Conservation (phyloP, 1,140 invertebrate genomes). For the Andrena cerasifolii region DNA sequence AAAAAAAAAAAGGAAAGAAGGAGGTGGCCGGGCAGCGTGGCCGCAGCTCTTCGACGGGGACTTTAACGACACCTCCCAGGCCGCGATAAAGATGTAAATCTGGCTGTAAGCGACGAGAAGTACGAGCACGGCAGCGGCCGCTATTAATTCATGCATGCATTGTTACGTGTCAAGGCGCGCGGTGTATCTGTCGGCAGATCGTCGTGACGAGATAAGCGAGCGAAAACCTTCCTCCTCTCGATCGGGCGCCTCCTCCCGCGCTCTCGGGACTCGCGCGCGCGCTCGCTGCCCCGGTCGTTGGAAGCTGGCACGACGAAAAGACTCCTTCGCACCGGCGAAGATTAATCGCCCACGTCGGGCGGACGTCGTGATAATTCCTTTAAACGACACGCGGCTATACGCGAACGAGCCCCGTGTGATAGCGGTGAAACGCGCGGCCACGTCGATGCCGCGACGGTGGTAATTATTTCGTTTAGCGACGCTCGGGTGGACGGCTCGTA, state of each 20-base stretch:
- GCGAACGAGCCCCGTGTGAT: conserved; percentile 28
- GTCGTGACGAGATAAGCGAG: conserved; percentile 78
- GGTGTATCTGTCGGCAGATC: conserved; percentile 78
- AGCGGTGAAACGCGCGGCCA: conserved; percentile 38
- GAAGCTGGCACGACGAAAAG: conserved; percentile 27
- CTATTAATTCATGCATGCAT: conserved; percentile 81
- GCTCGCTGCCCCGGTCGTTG: neutral
- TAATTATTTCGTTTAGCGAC: conserved; percentile 55
- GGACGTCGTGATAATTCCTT: conserved; percentile 56
- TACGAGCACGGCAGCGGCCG: conserved; percentile 67
- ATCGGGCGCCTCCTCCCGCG: conserved; percentile 54
- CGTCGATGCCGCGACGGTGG: conserved; percentile 41
- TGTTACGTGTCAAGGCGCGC: conserved; percentile 78
- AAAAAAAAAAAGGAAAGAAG: too few species aligned
- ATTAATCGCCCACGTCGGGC: conserved; percentile 53
- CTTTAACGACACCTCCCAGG: conserved; percentile 54
- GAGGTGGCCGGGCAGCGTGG: too few species aligned
- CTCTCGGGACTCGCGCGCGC: neutral
- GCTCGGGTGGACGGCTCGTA: conserved; percentile 33
- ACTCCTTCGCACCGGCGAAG: conserved; percentile 41
- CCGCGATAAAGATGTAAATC: conserved; percentile 75
- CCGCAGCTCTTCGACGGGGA: conserved; percentile 9
- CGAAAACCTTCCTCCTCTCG: conserved; percentile 66
- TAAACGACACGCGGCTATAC: conserved; percentile 48
- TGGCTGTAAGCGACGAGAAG: conserved; percentile 62